Evolutionary conservation across 2,888 invertebrate genomes (phyloP), one percentile per base, ranked within the genome.

Genomic region (Eilema caniola): DNA sequence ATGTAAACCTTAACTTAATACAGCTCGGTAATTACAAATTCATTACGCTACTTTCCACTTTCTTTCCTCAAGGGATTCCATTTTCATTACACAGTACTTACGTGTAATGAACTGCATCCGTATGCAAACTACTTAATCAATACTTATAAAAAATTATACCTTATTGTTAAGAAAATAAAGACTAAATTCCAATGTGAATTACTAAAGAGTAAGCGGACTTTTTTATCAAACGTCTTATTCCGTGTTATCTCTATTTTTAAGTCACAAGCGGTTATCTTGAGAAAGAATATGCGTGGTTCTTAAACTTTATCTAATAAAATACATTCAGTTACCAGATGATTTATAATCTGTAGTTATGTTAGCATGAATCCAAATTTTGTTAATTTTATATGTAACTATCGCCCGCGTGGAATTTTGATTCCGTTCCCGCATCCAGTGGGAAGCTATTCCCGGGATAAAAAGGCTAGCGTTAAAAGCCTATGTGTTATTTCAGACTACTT

Each of bases 11-110:
- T 69, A 63, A 73, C 68, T 71, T 59, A 62, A 56, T 74, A 74
- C 67, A 72, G 57, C 69, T 67, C 53, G 56, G 70, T 82, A 85
- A 87, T 87, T 85, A 85, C 81, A 82, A 75, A 86, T 85, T 87
- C 81, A 86, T 85, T 82, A 82, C 74, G 75, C 78, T 79, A 78
- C 81, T 84, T 81, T 76, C 77, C 75, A 80, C 78, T 82, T 84
- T 75, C 79, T 83, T 85, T 84, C 76, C 83, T 80, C 77, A 59
- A 71, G 79, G 80, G 84, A 81, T 83, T 85, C 74, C 76, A 79
- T 84, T 86, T 87, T 84, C 83, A 86, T 86, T 88, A 85, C 83
- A 82, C 80, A 80, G 81, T 80, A 79, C 82, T 86, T 83, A 83
- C 79, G 80, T 80, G 78, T 81, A 83, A 83, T 80, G 77, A 83